Conservation (phyloP, 2,113 vertebrate genomes). For the Platanista minor region DNA sequence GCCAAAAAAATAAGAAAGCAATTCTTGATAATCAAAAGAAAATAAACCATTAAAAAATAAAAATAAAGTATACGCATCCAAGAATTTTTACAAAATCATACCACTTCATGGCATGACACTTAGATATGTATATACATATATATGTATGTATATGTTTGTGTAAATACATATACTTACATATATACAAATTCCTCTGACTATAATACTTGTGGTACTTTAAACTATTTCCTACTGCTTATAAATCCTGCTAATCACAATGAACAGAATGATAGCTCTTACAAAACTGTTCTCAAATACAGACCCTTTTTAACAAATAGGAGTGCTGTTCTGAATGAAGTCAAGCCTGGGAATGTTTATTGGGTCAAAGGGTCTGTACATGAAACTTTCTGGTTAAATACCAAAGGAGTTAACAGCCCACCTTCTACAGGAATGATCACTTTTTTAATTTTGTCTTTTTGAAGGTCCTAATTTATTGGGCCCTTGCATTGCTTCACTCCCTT, state of each 20-base stretch:
- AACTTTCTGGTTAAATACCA: background rate
- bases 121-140: background rate
- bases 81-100: background rate
- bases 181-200: background rate
- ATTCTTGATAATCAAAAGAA: slow-evolving; percentile 24
- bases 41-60: background rate
- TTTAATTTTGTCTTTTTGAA: background rate
- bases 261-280: background rate
- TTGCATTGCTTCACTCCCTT: background rate
- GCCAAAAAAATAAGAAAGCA: slow-evolving; percentile 37
- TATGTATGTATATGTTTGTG: background rate
- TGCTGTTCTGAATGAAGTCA: background rate
- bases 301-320: background rate
- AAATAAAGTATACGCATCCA: background rate
- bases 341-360: background rate
- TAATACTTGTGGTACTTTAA: background rate
- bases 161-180: background rate
- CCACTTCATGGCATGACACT: background rate
- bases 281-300: background rate
- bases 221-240: background rate
- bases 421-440: background rate
- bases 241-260: background rate
- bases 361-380: background rate
- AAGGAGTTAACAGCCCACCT: background rate
- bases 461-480: background rate